Percentiles rank a stretch among this genome's conserved stretches.
Evolutionary conservation across 2,888 invertebrate genomes (phyloP).

Genomic region (Meandrusa payeni): DNA sequence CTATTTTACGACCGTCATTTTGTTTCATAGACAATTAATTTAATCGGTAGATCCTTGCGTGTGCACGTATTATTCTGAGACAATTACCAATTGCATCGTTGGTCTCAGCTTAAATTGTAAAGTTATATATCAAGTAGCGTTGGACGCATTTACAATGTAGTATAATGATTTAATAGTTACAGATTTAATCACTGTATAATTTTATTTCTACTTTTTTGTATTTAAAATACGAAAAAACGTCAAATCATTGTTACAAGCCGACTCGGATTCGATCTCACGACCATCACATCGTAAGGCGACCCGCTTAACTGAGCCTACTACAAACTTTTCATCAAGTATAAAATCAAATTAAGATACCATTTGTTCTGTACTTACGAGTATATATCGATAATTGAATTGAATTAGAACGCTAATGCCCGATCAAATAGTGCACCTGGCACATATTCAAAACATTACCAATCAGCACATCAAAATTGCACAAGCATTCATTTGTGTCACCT

Average conservation of each 20-base stretch:
- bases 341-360: constrained; percentile 10
- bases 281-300: no score
- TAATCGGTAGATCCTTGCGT: constrained; percentile 2
- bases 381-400: constrained; percentile 20
- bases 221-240: no score
- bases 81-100: neutral
- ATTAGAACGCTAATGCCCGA: constrained; percentile 17
- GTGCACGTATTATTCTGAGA: neutral
- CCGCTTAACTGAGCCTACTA: no score
- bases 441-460: constrained; percentile 23
- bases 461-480: constrained; percentile 23
- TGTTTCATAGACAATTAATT: constrained; percentile 2
- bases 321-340: neutral
- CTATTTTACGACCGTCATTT: constrained; percentile 8
- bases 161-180: no score
- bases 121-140: neutral
- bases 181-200: no score
- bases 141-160: neutral
- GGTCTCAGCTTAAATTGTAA: neutral
- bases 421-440: constrained; percentile 21
- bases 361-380: constrained; percentile 9
- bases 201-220: no score
- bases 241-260: no score
- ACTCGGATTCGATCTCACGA: no score
- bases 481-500: constrained; percentile 22